Percentiles rank a stretch among this genome's conserved stretches.
Conservation (phyloP, 2,888 invertebrate species). For the Hyppa rectilinea region DNA sequence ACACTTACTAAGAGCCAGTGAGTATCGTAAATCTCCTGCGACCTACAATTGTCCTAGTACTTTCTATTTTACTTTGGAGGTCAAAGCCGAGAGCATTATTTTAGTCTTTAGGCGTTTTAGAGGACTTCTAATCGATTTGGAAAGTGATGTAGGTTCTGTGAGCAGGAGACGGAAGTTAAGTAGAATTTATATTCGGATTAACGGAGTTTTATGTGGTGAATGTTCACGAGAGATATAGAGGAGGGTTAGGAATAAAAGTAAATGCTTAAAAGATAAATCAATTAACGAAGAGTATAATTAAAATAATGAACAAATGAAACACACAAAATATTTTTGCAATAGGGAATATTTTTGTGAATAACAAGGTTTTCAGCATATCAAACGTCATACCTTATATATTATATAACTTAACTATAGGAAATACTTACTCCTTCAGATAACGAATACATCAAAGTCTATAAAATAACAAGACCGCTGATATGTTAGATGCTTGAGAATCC, state of each 20-base stretch:
- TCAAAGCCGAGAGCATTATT: conserved; percentile 51
- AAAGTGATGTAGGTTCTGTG: conserved; percentile 37
- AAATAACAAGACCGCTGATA: conserved; percentile 42
- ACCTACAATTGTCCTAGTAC: conserved; percentile 61
- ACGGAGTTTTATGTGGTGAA: conserved; percentile 16
- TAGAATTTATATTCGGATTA: conserved; percentile 37
- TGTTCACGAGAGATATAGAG: conserved; percentile 11
- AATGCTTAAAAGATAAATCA: not conserved
- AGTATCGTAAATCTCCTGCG: conserved; percentile 62
- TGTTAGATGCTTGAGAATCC: conserved; percentile 46
- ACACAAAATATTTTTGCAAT: not conserved
- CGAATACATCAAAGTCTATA: conserved; percentile 21
- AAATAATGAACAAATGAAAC: not conserved
- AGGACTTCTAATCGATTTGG: conserved; percentile 50
- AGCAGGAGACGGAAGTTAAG: conserved; percentile 14
- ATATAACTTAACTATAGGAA: not conserved
- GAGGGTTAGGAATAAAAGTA: not conserved
- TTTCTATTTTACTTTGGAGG: conserved; percentile 55
- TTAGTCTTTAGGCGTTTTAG: conserved; percentile 39
- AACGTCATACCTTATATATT: not conserved
- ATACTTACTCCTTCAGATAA: too few species aligned
- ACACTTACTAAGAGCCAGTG: conserved; percentile 60
- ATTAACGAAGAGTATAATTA: not conserved
- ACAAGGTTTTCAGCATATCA: not conserved
- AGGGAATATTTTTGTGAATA: not conserved